Base-by-base conservation (phyloP, 2,888 invertebrate species). In the Dascillus cervinus region DNA sequence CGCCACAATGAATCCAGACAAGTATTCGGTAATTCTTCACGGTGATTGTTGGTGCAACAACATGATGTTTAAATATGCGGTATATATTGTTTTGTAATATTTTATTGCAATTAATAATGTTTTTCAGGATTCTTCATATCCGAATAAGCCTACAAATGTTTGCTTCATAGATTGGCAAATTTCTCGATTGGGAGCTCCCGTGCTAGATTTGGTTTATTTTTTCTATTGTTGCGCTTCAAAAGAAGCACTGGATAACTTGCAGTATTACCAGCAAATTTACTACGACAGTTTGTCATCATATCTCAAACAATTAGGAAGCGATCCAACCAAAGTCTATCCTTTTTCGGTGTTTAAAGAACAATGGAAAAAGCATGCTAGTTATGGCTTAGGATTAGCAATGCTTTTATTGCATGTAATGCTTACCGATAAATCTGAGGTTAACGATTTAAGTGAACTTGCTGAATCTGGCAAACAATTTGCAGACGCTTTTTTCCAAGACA, bases 31-130 rank as follows among this genome's bases (percentile, higher is more conserved):
- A 21, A 24, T 55, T 4, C 29, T 41, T 6, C 53, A 55, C 33
- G 53, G 50, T 2, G 55, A 55, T 32, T 46, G 50, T 32, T 55
- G 53, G 55, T 49, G 47, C 14, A 53, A 53, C 27, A 55, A 55
- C 31, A 38, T 52, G 34, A 37, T 55, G 40, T 48, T 48, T 31
- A 34, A 41, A 29, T 47, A 47, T 22, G 37, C 37, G 12, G 45
- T 46, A 39, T 43, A 30, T 34, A 10, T 38, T n/a, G n/a, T n/a
- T n/a, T n/a, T n/a, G n/a, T n/a, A n/a, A n/a, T n/a, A n/a, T n/a
- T n/a, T n/a, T n/a, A n/a, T n/a, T n/a, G n/a, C n/a, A n/a, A n/a
- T n/a, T n/a, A n/a, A n/a, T n/a, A n/a, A n/a, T n/a, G n/a, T n/a
- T n/a, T n/a, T n/a, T n/a, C n/a, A 46, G 44, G 36, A 40, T 24